phyloP scores from a whole-genome alignment of 1,140 invertebrate genomes.

The Cotesia chilonis region DNA sequence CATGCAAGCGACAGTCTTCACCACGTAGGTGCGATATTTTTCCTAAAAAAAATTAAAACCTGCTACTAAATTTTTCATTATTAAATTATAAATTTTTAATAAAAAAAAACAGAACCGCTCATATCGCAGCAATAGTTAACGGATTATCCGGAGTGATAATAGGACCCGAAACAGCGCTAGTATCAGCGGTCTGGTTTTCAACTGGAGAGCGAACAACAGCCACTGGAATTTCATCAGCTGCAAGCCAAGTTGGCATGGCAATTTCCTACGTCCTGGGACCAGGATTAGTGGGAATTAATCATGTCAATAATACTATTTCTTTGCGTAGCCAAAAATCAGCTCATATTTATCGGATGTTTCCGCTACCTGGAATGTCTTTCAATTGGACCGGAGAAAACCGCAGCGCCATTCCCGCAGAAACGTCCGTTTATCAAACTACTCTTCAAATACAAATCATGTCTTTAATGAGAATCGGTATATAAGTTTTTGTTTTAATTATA shows the following conservation, averaged over 20 bases:
- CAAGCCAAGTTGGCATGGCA: conserved; percentile 60
- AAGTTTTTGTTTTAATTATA: conserved; percentile 30
- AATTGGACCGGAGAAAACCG: too few species aligned
- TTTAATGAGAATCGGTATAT: conserved; percentile 47
- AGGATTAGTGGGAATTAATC: conserved; percentile 31
- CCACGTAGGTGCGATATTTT: conserved; percentile 41
- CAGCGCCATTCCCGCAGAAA: neutral
- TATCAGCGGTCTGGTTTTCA: conserved; percentile 61
- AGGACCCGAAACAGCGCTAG: conserved; percentile 53
- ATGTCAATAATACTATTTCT: neutral
- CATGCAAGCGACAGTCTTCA: conserved; percentile 44
- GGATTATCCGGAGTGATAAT: conserved; percentile 57
- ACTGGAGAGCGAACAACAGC: conserved; percentile 57
- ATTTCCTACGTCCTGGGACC: conserved; percentile 56
- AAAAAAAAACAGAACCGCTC: conserved; percentile 47
- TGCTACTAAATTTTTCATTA: conserved; percentile 14
- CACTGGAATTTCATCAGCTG: conserved; percentile 58
- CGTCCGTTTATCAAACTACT: conserved; percentile 20
- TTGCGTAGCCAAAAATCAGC: neutral
- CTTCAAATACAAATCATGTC: conserved; percentile 47
- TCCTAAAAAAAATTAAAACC: conserved; percentile 6
- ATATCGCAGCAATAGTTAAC: conserved; percentile 55
- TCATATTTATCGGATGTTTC: neutral
- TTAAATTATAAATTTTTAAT: neutral
- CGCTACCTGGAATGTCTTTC: too few species aligned